Percentiles rank a stretch among this genome's conserved stretches.
Conservation (phyloP, 2,797 vertebrate genomes). For the Acridotheres tristis region DNA sequence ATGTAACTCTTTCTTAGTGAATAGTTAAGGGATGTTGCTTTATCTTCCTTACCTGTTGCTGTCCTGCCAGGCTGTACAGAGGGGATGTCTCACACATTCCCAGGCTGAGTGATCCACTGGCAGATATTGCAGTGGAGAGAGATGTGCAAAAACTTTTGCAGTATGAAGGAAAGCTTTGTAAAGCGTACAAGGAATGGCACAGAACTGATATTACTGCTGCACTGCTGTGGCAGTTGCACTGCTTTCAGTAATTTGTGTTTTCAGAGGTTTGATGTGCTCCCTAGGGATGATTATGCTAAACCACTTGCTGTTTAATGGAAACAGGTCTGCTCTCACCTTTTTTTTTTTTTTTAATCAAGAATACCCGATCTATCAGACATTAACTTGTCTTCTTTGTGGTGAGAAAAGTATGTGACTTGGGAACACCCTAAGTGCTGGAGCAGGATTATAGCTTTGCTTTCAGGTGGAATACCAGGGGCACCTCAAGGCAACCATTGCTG, state of each 20-base stretch:
- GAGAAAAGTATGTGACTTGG: neutral
- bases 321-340: neutral
- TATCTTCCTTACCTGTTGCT: neutral
- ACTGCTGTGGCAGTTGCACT: neutral
- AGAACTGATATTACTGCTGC: neutral
- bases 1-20: neutral
- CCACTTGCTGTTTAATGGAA: neutral
- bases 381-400: neutral
- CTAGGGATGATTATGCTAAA: neutral
- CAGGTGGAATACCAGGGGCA: neutral
- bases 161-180: neutral
- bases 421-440: neutral
- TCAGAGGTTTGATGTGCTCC: neutral
- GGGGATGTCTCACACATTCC: neutral
- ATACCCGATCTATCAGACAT: neutral
- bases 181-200: neutral
- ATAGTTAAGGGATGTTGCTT: neutral
- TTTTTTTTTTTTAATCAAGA: neutral
- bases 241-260: neutral
- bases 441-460: neutral
- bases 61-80: neutral
- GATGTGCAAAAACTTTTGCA: neutral
- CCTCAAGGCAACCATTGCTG: neutral
- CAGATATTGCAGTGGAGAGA: neutral
- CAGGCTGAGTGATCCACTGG: neutral